Evolutionary conservation across 2,113 vertebrate species (phyloP).

Genomic region (Anser cygnoides): DNA sequence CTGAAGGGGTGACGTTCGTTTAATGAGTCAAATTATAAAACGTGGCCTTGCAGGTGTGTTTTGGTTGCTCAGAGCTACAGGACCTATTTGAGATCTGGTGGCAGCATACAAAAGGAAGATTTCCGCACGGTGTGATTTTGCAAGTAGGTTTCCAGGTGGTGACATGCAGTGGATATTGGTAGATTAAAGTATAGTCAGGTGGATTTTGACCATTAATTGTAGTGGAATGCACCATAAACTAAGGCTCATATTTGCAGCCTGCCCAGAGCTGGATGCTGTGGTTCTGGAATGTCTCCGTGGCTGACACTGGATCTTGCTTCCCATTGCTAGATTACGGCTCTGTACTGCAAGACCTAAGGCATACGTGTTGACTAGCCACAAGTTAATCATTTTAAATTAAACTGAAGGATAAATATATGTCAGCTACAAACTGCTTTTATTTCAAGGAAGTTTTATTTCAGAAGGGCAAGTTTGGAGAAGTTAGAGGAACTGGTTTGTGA

Average conservation of each 20-base stretch:
- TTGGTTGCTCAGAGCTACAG: not conserved
- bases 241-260: not conserved
- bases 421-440: not conserved
- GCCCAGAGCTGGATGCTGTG: not conserved
- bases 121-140: not conserved
- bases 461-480: not conserved
- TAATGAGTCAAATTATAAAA: not conserved
- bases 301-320: not conserved
- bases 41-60: rapidly evolving
- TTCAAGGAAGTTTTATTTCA: conserved; percentile 36
- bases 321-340: not conserved
- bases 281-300: not conserved
- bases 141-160: not conserved
- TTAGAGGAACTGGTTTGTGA: conserved; percentile 18
- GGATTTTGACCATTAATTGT: conserved; percentile 17
- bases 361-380: not conserved
- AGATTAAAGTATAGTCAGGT: not conserved
- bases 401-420: not conserved
- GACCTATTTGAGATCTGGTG: not conserved
- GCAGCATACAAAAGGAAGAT: not conserved
- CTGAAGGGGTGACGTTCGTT: not conserved
- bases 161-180: not conserved
- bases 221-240: not conserved
- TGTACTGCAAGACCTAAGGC: not conserved
- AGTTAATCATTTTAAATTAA: conserved; percentile 25